Percentiles rank a stretch among this genome's conserved stretches.
Evolutionary conservation across 2,888 invertebrate species (phyloP).

Genomic region (Phortica magna): DNA sequence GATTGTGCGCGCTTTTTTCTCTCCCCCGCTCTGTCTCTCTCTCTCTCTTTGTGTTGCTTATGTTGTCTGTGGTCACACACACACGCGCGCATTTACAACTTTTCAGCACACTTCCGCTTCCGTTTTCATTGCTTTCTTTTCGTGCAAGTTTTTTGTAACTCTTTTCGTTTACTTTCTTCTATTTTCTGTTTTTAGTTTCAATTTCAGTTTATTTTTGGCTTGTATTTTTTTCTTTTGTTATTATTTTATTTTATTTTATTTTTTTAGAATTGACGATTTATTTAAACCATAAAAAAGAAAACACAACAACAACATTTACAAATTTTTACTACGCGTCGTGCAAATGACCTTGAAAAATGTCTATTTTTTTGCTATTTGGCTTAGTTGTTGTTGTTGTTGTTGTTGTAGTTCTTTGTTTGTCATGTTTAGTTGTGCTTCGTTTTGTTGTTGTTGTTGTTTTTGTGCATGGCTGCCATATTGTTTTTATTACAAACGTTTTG

Average conservation of each 20-base stretch:
- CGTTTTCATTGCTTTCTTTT: conserved; percentile 21
- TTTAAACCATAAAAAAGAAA: conserved; percentile 5
- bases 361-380: conserved; percentile 26
- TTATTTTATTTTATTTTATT: conserved; percentile 34
- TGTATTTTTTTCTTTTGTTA: conserved; percentile 49
- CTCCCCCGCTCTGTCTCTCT: conserved; percentile 10
- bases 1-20: too few species aligned
- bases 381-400: conserved; percentile 11
- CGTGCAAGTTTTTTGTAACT: conserved; percentile 33
- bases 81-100: not conserved
- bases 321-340: not conserved
- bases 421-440: conserved; percentile 11
- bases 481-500: conserved; percentile 14
- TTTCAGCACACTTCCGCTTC: conserved; percentile 51
- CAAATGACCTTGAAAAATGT: conserved; percentile 35
- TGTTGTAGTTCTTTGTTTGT: not conserved
- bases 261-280: conserved; percentile 22
- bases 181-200: conserved; percentile 60
- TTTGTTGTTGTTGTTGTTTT: conserved; percentile 24
- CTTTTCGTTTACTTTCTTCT: conserved; percentile 52
- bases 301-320: not conserved
- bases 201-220: conserved; percentile 30
- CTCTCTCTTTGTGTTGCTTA: not conserved
- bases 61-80: not conserved
- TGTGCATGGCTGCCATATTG: conserved; percentile 1